A percentile compares a stretch with the other conserved stretches of the same genome.
Conservation (phyloP, 2,888 invertebrate species). For the Rhopalosiphum nymphaeae region DNA sequence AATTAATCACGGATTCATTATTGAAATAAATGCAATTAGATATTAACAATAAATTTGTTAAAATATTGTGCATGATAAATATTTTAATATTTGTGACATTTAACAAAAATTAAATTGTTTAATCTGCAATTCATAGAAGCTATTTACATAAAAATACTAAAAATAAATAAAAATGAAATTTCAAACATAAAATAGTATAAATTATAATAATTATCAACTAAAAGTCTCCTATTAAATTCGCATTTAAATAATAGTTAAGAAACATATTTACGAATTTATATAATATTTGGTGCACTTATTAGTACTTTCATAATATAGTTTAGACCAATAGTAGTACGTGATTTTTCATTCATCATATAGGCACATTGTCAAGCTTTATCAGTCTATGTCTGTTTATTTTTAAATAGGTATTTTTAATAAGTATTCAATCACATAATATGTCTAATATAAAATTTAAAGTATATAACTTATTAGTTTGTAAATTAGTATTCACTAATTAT, state of each 20-base stretch:
- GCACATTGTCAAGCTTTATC: background rate
- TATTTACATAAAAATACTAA: background rate
- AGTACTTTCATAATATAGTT: background rate
- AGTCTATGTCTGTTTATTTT: background rate
- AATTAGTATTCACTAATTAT: background rate
- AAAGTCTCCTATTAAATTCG: background rate
- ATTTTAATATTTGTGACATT: background rate
- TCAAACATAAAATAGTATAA: background rate
- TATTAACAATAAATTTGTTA: background rate
- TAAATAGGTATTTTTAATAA: background rate
- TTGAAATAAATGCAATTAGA: background rate
- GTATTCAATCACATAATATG: background rate
- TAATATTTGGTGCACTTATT: background rate
- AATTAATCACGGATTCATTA: too few relatives aligned
- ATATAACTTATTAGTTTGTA: background rate
- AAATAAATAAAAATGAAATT: background rate
- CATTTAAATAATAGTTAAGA: background rate
- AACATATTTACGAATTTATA: background rate
- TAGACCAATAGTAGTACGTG: background rate
- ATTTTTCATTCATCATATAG: background rate
- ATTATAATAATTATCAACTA: background rate
- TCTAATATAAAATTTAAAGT: background rate
- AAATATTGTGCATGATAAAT: background rate
- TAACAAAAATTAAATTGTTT: background rate
- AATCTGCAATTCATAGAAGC: background rate